These are phyloP conservation scores for Chymomyza fuscimana DNA, from an alignment of 2,888 invertebrate genomes.

Conservation along the genomic window DNA sequence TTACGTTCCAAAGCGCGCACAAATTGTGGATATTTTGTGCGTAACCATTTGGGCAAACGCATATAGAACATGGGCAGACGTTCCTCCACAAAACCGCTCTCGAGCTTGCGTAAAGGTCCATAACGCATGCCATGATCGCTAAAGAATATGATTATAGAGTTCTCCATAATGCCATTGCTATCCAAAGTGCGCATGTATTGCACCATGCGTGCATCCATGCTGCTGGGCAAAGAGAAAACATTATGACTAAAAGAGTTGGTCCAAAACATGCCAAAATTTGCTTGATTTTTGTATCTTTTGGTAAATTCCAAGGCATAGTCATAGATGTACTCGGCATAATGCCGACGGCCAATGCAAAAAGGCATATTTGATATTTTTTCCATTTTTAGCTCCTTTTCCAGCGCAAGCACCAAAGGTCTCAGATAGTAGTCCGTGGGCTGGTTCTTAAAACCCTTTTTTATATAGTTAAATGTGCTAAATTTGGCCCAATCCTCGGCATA, in stretches of 20 bases:
- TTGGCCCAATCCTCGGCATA: slow-evolving; percentile 88
- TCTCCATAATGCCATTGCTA: slow-evolving; percentile 82
- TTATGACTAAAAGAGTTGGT: slow-evolving; percentile 88
- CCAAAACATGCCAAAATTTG: slow-evolving; percentile 89
- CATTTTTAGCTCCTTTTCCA: slow-evolving; percentile 82
- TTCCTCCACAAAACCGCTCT: slow-evolving; percentile 88
- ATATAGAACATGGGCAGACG: slow-evolving; percentile 87
- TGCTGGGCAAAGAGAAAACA: slow-evolving; percentile 83
- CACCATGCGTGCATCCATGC: slow-evolving; percentile 84
- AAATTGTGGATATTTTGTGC: slow-evolving; percentile 81
- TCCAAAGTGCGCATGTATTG: slow-evolving; percentile 83
- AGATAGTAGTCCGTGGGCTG: slow-evolving; percentile 91
- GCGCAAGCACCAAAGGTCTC: slow-evolving; percentile 86
- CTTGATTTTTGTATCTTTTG: slow-evolving; percentile 82
- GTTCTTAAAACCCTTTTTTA: slow-evolving; percentile 85
- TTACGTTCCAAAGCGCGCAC: slow-evolving; percentile 82
- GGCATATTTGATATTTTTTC: slow-evolving; percentile 80
- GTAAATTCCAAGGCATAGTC: slow-evolving; percentile 85
- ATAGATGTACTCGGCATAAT: slow-evolving; percentile 85
- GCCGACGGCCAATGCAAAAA: slow-evolving; percentile 83
- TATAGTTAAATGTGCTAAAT: slow-evolving; percentile 85
- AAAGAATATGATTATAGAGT: slow-evolving; percentile 85
- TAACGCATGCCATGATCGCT: slow-evolving; percentile 90
- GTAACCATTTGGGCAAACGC: slow-evolving; percentile 84
- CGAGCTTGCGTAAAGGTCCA: slow-evolving; percentile 84